phyloP scores from a whole-genome alignment of 2,797 vertebrate genomes.

The Gallirallus australis region DNA sequence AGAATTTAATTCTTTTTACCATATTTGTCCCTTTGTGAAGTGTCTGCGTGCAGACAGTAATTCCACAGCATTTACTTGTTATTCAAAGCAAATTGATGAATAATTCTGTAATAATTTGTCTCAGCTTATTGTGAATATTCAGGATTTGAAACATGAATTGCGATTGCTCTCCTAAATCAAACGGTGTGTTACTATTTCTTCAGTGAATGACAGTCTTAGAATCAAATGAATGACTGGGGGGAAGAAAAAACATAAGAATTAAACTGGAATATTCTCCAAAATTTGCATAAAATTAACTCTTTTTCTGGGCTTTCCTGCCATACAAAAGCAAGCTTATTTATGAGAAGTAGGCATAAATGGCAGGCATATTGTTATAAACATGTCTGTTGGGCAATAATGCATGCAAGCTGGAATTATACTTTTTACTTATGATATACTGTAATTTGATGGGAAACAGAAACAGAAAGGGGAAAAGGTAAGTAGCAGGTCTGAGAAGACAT shows the following conservation, averaged over 20 bases:
- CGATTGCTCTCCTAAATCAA: slow-evolving; percentile 40
- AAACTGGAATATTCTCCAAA: slow-evolving; percentile 7
- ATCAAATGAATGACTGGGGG: background rate
- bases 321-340: background rate
- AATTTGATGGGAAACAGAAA: background rate
- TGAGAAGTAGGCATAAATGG: background rate
- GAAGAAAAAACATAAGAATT: background rate
- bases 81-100: slow-evolving; percentile 42
- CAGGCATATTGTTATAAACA: background rate
- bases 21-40: background rate
- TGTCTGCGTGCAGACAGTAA: background rate
- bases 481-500: background rate
- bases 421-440: background rate
- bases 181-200: background rate
- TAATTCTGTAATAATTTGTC: slow-evolving; percentile 53
- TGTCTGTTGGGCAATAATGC: background rate
- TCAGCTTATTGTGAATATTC: slow-evolving; percentile 45
- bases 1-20: background rate
- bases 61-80: background rate
- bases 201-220: slow-evolving; percentile 2
- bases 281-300: slow-evolving; percentile 18
- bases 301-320: background rate
- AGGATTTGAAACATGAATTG: slow-evolving; percentile 35
- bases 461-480: background rate
- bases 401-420: background rate